Base-by-base conservation (phyloP, 1,140 invertebrate genomes). In the Tetramorium simillimum region DNA sequence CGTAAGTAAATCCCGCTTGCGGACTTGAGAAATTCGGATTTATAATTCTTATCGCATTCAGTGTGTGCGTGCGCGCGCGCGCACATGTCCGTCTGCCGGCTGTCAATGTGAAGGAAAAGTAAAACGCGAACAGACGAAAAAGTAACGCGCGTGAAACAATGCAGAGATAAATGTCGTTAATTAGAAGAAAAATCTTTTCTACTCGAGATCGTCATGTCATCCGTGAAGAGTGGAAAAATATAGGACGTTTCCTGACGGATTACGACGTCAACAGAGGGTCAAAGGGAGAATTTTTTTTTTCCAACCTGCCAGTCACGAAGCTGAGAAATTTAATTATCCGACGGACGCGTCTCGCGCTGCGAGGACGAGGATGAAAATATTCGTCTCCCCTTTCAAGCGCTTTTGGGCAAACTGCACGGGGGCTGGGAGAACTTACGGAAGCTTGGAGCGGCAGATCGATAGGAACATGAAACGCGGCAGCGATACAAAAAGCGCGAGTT, bases 1-100 rank as follows among this genome's bases (percentile, higher is more conserved):
- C 91, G 78, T 90, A 93, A 87, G 92, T 91, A 93, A 92, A 93
- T 93, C 92, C 90, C 90, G 90, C 86, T 91, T 89, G 89, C 86
- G 89, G 90, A 91, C 91, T 92, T 93, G 92, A 93, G 90, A 93
- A 92, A 93, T 93, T 91, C 88, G 76, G 56, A 82, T 86, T 86
- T 91, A 91, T 92, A 92, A 92, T 81, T 93, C 90, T 91, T 80
- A 28, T 49, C 16, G 9, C 10, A 63, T 9, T 51, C n/a, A 40
- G 16, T 18, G 40, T 49, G n/a, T n/a, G n/a, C n/a, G n/a, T n/a
- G n/a, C n/a, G 10, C 46, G 49, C 46, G 40, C 40, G 21, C 21
- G 24, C 18, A 10, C n/a, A 14, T n/a, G 43, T 33, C 24, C 24
- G 18, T 75, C n/a, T 18, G 63, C 1, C 24, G 40, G 6, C 2